A percentile compares a stretch with the other conserved stretches of the same genome.
Conservation (phyloP, 2,888 invertebrate species). For the Lampropteryx suffumata region DNA sequence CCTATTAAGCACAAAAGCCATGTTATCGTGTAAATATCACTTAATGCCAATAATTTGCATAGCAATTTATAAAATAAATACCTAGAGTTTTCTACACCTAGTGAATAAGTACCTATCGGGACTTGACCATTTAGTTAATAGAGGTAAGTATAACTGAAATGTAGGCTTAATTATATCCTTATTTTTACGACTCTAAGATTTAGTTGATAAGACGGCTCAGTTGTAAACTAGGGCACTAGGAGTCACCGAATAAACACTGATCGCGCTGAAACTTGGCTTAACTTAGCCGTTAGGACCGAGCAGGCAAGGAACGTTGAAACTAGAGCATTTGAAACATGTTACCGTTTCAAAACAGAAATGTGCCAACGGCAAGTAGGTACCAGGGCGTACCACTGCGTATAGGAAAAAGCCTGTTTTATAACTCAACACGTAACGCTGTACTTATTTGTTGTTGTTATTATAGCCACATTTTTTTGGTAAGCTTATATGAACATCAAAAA, state of each 20-base stretch:
- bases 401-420: constrained; percentile 28
- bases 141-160: no score
- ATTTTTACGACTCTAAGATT: no score
- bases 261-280: no score
- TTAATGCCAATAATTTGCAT: constrained; percentile 31
- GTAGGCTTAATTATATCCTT: no score
- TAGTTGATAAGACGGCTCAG: no score
- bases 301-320: neutral
- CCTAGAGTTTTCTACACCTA: no score
- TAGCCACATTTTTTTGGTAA: constrained; percentile 47
- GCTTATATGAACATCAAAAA: constrained; percentile 34
- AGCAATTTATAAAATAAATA: constrained; percentile 27
- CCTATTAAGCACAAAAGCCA: constrained; percentile 28
- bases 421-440: constrained; percentile 41
- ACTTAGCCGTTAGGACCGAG: no score
- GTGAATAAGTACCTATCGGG: neutral
- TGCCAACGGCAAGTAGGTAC: constrained; percentile 1
- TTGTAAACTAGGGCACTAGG: no score
- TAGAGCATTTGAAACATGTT: constrained; percentile 10
- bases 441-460: constrained; percentile 47
- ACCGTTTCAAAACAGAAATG: constrained; percentile 7
- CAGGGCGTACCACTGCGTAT: constrained; percentile 22
- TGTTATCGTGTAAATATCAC: constrained; percentile 28
- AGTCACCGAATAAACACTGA: no score
- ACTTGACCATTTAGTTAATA: no score